Evolutionary conservation across 1,140 invertebrate species (phyloP).

Genomic region (Heliothis subflexa): DNA sequence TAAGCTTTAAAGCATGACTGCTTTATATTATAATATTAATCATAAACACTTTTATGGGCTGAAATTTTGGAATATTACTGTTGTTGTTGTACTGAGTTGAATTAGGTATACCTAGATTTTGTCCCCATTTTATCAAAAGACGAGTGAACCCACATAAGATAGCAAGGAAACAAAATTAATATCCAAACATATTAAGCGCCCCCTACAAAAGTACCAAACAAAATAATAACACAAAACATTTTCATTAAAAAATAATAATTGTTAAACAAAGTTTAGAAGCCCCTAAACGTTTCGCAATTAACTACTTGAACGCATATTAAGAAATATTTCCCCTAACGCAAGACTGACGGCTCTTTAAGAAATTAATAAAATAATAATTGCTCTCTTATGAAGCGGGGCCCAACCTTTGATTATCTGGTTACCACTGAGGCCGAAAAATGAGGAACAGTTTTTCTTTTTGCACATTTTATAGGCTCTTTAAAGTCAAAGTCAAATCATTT

Average conservation of each 20-base stretch:
- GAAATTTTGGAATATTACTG: too few species aligned
- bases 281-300: slow-evolving; percentile 43
- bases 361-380: slow-evolving; percentile 62
- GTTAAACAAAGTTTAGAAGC: slow-evolving; percentile 39
- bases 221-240: slow-evolving; percentile 14
- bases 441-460: background rate
- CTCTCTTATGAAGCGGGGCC: slow-evolving; percentile 51
- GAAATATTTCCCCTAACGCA: slow-evolving; percentile 23
- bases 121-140: too few species aligned
- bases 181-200: background rate
- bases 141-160: too few species aligned
- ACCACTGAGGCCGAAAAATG: slow-evolving; percentile 16
- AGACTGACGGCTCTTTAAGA: slow-evolving; percentile 49
- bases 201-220: background rate
- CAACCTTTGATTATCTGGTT: slow-evolving; percentile 51
- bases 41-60: too few species aligned
- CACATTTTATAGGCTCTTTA: background rate
- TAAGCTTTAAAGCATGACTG: too few species aligned
- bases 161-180: background rate
- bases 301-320: slow-evolving; percentile 47
- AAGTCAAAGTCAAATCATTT: too few species aligned
- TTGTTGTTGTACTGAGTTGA: too few species aligned
- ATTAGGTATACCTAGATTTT: too few species aligned
- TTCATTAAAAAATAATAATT: slow-evolving; percentile 24
- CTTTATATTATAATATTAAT: too few species aligned